Conservation (phyloP, 2,888 invertebrate species). For the Parnassius apollo region DNA sequence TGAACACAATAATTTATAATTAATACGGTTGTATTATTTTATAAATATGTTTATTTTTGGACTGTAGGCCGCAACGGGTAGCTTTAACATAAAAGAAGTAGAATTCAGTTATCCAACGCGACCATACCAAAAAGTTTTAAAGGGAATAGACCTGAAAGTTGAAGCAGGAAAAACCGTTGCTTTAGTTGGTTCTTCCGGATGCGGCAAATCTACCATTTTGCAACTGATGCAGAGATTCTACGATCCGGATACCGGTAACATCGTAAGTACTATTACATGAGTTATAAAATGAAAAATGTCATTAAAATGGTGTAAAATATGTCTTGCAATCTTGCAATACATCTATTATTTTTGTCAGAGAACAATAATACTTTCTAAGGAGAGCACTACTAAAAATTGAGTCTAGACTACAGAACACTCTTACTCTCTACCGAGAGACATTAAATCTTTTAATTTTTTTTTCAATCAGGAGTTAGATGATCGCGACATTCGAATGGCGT, state of each 20-base stretch:
- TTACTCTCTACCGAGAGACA: no score
- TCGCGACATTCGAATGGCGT: constrained; percentile 74
- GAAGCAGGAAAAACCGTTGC: constrained; percentile 88
- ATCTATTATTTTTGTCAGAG: no score
- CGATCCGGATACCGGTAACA: constrained; percentile 84
- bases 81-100: constrained; percentile 84
- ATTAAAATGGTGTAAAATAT: no score
- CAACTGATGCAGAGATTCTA: constrained; percentile 90
- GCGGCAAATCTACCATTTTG: constrained; percentile 90
- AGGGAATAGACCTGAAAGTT: constrained; percentile 84
- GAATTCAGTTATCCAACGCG: constrained; percentile 92
- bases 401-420: no score
- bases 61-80: constrained; percentile 81
- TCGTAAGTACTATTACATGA: constrained; percentile 51
- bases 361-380: no score
- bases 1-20: no score
- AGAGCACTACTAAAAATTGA: no score
- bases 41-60: no score
- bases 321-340: no score
- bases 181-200: constrained; percentile 87
- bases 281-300: no score
- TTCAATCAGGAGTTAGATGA: constrained; percentile 73
- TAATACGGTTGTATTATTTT: no score
- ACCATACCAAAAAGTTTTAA: constrained; percentile 85
- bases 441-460: not conserved